phyloP scores from a whole-genome alignment of 2,113 vertebrate genomes.

The Procavia capensis region DNA sequence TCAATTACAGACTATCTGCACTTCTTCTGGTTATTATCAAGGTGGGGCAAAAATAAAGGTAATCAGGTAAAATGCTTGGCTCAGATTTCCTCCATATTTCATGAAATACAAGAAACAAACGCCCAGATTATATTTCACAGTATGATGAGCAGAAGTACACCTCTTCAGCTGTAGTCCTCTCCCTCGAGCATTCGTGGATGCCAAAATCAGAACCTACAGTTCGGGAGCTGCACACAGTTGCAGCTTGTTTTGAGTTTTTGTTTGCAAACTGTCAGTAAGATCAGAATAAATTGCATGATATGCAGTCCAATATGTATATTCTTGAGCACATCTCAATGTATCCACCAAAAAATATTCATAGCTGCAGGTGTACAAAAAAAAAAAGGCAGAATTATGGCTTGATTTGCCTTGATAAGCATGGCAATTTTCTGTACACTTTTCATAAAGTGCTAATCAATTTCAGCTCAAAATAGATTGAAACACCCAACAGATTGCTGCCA shows the following conservation, averaged over 20 bases:
- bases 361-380: constrained; percentile 68
- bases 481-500: constrained; percentile 75
- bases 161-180: constrained; percentile 83
- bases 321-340: constrained; percentile 79
- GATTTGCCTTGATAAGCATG: constrained; percentile 78
- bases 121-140: constrained; percentile 83
- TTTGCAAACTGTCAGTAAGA: constrained; percentile 83
- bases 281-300: constrained; percentile 78
- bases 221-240: constrained; percentile 79
- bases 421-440: constrained; percentile 82
- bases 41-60: constrained; percentile 67
- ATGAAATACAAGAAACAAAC: constrained; percentile 82
- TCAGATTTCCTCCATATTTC: constrained; percentile 82
- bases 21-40: constrained; percentile 51
- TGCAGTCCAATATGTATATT: constrained; percentile 81
- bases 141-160: constrained; percentile 78
- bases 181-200: constrained; percentile 79
- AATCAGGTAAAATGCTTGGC: constrained; percentile 79
- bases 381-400: constrained; percentile 79
- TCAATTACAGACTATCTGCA: constrained; percentile 42
- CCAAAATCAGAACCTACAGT: constrained; percentile 83
- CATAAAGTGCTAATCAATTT: constrained; percentile 77
- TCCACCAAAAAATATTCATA: constrained; percentile 82
- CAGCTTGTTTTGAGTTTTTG: constrained; percentile 77
- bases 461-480: constrained; percentile 80